Conservation (phyloP, 37 sponge, comb jelly and placozoan species). For the Aplysina aerophoba region DNA sequence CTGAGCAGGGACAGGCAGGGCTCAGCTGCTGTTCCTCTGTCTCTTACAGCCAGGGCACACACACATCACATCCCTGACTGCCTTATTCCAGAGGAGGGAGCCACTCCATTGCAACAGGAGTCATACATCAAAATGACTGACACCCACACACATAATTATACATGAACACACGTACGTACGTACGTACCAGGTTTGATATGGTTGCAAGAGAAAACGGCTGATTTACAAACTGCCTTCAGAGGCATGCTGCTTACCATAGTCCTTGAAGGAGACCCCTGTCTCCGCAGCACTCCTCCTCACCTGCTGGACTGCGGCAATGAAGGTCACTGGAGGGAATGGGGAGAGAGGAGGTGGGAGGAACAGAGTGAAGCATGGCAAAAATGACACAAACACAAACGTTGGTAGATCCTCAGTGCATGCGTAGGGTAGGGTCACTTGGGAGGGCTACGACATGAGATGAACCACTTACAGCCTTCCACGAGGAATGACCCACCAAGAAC, state of each 20-base stretch:
- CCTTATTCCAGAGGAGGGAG: neutral
- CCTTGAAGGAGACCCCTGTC: constrained; percentile 74
- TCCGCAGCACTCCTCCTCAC: constrained; percentile 80
- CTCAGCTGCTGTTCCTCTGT: neutral
- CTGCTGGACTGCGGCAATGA: constrained; percentile 80
- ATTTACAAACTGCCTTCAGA: no score
- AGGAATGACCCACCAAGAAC: constrained; percentile 82
- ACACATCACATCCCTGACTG: neutral
- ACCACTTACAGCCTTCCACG: constrained; percentile 79
- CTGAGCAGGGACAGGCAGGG: no score
- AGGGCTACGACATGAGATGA: no score
- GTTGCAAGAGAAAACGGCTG: no score
- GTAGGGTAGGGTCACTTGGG: no score
- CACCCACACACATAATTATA: no score
- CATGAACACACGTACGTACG: no score
- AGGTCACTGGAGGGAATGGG: constrained; percentile 47
- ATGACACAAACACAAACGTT: no score
- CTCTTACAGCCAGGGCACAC: neutral
- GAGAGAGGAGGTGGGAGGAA: neutral
- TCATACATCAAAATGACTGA: no score
- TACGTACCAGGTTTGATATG: no score
- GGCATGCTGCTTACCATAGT: constrained; percentile 87
- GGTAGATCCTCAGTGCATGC: no score
- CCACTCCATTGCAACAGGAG: neutral
- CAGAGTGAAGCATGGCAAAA: neutral